Conservation (phyloP, 1,140 invertebrate genomes). For the Tetramorium simillimum region DNA sequence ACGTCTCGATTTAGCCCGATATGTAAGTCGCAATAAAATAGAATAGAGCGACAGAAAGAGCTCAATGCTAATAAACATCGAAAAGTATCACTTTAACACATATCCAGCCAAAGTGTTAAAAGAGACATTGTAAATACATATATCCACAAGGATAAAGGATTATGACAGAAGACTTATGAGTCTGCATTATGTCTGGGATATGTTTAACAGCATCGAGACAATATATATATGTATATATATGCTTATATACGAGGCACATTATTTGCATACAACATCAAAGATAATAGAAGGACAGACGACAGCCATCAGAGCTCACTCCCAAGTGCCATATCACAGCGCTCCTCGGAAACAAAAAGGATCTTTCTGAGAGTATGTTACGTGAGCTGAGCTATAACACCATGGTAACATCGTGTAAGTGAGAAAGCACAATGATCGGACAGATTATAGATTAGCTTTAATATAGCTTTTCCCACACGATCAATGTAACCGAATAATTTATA, state of each 20-base stretch:
- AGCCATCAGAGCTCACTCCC: conserved; percentile 59
- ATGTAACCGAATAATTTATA: background rate
- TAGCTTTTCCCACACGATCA: background rate
- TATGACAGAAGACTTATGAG: background rate
- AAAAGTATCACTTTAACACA: conserved; percentile 18
- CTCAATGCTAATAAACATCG: conserved; percentile 21
- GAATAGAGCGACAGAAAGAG: background rate
- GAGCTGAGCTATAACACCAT: conserved; percentile 11
- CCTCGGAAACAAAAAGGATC: conserved; percentile 19
- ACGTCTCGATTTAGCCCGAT: background rate
- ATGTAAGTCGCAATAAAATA: conserved; percentile 12
- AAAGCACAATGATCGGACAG: conserved; percentile 17
- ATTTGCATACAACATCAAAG: conserved; percentile 54
- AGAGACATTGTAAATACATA: conserved; percentile 17
- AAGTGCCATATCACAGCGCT: conserved; percentile 49
- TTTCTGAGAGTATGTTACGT: conserved; percentile 1
- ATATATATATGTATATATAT: background rate
- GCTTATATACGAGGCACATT: conserved; percentile 39
- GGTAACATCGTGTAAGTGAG: conserved; percentile 36
- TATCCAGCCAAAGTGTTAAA: background rate
- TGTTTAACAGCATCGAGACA: conserved; percentile 29
- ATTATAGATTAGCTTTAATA: background rate
- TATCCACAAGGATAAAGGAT: background rate
- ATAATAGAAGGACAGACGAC: conserved; percentile 46
- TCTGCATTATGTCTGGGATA: background rate